These are phyloP conservation scores for Hermaeophaga mercurialis DNA, from an alignment of 2,888 invertebrate species.

Conservation along the genomic window DNA sequence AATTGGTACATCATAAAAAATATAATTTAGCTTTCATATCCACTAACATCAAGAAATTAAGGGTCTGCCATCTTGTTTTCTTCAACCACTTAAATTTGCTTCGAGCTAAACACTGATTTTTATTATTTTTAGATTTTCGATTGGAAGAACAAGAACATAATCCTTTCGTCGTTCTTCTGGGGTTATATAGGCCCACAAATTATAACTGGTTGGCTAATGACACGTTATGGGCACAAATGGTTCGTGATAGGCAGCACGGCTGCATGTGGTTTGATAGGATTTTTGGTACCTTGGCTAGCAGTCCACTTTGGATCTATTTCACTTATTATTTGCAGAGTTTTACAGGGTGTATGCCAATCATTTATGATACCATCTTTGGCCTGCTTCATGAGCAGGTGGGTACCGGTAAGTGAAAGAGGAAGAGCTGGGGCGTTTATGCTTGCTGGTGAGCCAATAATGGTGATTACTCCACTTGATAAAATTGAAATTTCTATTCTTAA, in stretches of 20 bases:
- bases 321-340: constrained; percentile 67
- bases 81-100: too few species aligned
- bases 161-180: constrained; percentile 79
- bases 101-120: neutral
- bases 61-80: too few species aligned
- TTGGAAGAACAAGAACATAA: constrained; percentile 55
- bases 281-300: constrained; percentile 71
- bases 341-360: constrained; percentile 77
- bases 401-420: constrained; percentile 71
- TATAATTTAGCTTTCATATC: too few species aligned
- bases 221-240: constrained; percentile 73
- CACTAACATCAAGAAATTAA: too few species aligned
- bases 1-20: too few species aligned
- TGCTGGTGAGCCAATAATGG: constrained; percentile 60
- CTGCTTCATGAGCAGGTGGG: constrained; percentile 78
- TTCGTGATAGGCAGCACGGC: constrained; percentile 65
- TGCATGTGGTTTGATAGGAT: constrained; percentile 66
- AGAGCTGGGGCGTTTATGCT: constrained; percentile 60
- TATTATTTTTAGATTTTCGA: constrained; percentile 19
- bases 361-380: constrained; percentile 74
- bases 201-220: constrained; percentile 72
- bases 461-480: too few species aligned
- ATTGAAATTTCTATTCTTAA: too few species aligned
- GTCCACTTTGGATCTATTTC: constrained; percentile 66
- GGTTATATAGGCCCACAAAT: constrained; percentile 76